Evolutionary conservation across 2,113 vertebrate genomes (phyloP), one percentile per base, ranked within the genome.

Genomic region (Engystomops pustulosus): DNA sequence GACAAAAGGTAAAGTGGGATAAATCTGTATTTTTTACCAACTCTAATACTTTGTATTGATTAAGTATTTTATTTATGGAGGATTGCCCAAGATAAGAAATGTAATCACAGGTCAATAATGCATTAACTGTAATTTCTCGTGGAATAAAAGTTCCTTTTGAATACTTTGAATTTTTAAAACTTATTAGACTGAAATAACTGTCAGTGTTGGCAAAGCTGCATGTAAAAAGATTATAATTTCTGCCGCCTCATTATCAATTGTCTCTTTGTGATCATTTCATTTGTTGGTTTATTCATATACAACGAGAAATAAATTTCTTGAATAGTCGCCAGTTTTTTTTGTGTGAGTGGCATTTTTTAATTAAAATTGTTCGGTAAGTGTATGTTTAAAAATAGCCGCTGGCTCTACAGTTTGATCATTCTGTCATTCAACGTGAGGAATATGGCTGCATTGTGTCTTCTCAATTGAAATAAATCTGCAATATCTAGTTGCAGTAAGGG

Each of bases 311-410:
- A 25, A 25, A 41, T 27, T 75, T 32, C 25, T 83, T 18, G 27
- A 82, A 74, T 27, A 71, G 23, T 49, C 23, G 1, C 27, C n/a
- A 30, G 30, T 27, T 82, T 25, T 80, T 67, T 49, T 41, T 41
- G 27, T 82, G 69, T 74, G 69, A 82, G 20, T 44, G 51, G 23
- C 34, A 74, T 72, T 32, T 82, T 62, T 75, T 47, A 83, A 83
- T 75, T 83, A 75, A 74, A 47, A 41, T 74, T 10, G 25, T n/a
- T 72, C 74, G 25, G 12, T 58, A n/a, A n/a, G 67, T 58, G n/a
- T 62, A 83, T 47, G 36, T 62, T 74, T 74, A 62, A 71, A 74
- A 75, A 62, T 83, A 74, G 41, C 10, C 38, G 9, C 32, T 36
- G 58, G 6, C 9, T 58, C 49, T 41, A 58, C 71, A 58, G 80